Evolutionary conservation across 1,140 invertebrate genomes (phyloP).

Genomic region (Drosophila sproati): DNA sequence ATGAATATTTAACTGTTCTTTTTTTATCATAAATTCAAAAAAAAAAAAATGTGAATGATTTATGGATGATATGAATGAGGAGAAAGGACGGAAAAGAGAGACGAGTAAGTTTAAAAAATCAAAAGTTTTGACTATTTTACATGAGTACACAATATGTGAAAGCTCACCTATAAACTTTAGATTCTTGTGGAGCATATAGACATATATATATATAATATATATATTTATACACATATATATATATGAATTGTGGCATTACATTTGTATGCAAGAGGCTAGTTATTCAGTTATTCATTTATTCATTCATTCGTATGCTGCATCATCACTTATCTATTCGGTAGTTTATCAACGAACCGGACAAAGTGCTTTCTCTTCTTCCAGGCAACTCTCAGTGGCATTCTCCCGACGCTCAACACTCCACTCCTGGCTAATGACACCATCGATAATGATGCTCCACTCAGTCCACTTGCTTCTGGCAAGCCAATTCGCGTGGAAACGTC

Average conservation of each 20-base stretch:
- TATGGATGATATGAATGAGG: too few relatives aligned
- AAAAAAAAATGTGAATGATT: too few relatives aligned
- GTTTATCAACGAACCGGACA: constrained; percentile 23
- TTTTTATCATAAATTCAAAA: too few relatives aligned
- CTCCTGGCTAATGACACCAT: constrained; percentile 68
- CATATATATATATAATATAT: not conserved
- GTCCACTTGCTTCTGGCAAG: constrained; percentile 26
- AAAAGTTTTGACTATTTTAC: too few relatives aligned
- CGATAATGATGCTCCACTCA: constrained; percentile 58
- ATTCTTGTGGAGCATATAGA: constrained; percentile 1
- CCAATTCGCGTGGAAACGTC: constrained; percentile 70
- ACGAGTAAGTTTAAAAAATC: too few relatives aligned
- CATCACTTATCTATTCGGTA: constrained; percentile 40
- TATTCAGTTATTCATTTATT: constrained; percentile 33
- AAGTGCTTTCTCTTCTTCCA: constrained; percentile 7
- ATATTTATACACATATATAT: too few relatives aligned
- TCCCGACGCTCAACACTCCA: constrained; percentile 39
- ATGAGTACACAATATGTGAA: not conserved
- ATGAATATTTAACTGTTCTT: too few relatives aligned
- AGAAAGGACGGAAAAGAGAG: too few relatives aligned
- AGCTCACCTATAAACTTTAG: not conserved
- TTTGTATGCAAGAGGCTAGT: constrained; percentile 31
- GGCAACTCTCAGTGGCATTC: not conserved
- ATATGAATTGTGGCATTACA: constrained; percentile 10
- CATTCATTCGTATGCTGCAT: constrained; percentile 28